Conservation (phyloP, 2,797 vertebrate species). For the Thunnus albacares region DNA sequence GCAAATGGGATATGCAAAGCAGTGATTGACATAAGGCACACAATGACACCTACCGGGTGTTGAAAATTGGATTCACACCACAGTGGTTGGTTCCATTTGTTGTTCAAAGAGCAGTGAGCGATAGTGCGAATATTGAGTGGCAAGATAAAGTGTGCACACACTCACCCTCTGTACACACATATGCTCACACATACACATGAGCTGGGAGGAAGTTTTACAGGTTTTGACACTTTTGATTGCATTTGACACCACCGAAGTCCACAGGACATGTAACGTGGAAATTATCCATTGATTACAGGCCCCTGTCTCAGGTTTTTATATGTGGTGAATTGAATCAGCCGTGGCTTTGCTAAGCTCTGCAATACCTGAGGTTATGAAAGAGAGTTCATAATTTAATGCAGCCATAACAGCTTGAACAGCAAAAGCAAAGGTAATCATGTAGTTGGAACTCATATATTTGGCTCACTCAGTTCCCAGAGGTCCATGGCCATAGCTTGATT, state of each 20-base stretch:
- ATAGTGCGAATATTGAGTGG: constrained; percentile 67
- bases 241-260: constrained; percentile 73
- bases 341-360: constrained; percentile 69
- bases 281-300: constrained; percentile 81
- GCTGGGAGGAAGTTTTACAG: constrained; percentile 70
- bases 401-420: constrained; percentile 70
- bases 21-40: constrained; percentile 66
- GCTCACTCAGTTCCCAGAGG: constrained; percentile 68
- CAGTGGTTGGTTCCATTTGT: constrained; percentile 71
- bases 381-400: constrained; percentile 76
- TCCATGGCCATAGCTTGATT: constrained; percentile 64
- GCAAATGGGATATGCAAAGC: constrained; percentile 53
- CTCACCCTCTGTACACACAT: constrained; percentile 13
- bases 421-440: constrained; percentile 75
- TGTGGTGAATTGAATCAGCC: constrained; percentile 77
- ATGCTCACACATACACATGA: constrained; percentile 33
- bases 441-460: constrained; percentile 62
- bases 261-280: constrained; percentile 77
- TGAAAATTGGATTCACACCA: constrained; percentile 80
- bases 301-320: constrained; percentile 69
- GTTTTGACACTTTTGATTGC: constrained; percentile 82
- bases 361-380: constrained; percentile 80
- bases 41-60: constrained; percentile 72
- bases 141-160: constrained; percentile 41
- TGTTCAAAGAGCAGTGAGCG: constrained; percentile 67